These are phyloP conservation scores for Ochlodes sylvanus DNA, from an alignment of 2,888 invertebrate species.

Conservation along the genomic window DNA sequence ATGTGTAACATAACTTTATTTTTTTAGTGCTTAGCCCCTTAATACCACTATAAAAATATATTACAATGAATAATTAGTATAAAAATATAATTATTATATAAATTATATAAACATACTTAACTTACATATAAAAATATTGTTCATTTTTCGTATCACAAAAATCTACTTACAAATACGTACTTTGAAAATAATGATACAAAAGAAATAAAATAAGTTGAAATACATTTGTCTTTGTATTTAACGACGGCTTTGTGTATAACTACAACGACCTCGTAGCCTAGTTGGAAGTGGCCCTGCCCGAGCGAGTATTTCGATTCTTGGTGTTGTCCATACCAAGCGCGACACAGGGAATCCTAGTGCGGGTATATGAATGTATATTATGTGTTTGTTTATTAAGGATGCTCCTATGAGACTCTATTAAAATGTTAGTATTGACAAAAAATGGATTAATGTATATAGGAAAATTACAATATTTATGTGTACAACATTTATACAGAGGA, in stretches of 20 bases:
- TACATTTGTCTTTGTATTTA: neutral
- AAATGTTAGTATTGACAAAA: too few species aligned
- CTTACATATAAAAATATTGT: neutral
- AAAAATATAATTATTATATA: neutral
- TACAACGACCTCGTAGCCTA: too few species aligned
- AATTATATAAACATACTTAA: neutral
- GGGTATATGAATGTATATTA: too few species aligned
- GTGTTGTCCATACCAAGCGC: too few species aligned
- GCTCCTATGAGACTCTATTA: too few species aligned
- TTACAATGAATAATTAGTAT: too few species aligned
- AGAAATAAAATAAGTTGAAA: neutral
- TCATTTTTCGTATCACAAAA: neutral
- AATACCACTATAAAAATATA: conserved; percentile 2
- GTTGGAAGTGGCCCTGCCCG: too few species aligned
- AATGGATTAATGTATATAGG: too few species aligned
- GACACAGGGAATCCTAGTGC: too few species aligned
- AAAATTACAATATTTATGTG: too few species aligned
- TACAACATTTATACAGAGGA: too few species aligned
- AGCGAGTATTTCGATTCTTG: too few species aligned
- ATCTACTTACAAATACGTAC: neutral
- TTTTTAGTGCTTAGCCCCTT: neutral
- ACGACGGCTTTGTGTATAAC: neutral
- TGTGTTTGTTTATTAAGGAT: neutral
- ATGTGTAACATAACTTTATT: conserved; percentile 2
- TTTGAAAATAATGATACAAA: neutral